A percentile compares a stretch with the other conserved stretches of the same genome.
These are phyloP conservation scores for Xanthia icteritia DNA, from an alignment of 2,888 invertebrate genomes.

Conservation along the genomic window DNA sequence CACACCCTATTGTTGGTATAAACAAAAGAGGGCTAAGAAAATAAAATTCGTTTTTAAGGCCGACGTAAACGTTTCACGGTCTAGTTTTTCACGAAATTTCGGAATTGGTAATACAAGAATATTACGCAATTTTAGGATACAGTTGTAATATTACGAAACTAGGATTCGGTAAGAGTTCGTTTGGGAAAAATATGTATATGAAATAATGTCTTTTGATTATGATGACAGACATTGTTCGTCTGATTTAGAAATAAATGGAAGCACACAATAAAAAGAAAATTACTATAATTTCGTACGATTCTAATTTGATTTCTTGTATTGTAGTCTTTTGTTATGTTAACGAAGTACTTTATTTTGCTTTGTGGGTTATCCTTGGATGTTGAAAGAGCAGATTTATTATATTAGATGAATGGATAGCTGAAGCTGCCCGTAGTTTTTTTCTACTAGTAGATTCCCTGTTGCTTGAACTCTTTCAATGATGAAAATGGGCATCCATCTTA, in stretches of 20 bases:
- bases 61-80: conserved; percentile 54
- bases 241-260: conserved; percentile 57
- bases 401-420: not conserved
- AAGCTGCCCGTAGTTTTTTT: not conserved
- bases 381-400: conserved; percentile 14
- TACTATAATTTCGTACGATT: conserved; percentile 49
- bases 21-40: conserved; percentile 59
- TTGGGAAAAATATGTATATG: conserved; percentile 1
- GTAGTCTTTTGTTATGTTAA: conserved; percentile 54
- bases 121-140: conserved; percentile 27
- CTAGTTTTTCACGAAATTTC: conserved; percentile 54
- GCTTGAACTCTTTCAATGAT: not conserved
- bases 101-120: not conserved
- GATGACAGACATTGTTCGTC: conserved; percentile 45
- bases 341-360: conserved; percentile 42
- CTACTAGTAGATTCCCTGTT: not conserved
- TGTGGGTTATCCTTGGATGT: conserved; percentile 23
- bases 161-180: conserved; percentile 34
- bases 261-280: conserved; percentile 45
- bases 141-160: conserved; percentile 29
- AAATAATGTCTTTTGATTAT: conserved; percentile 48
- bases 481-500: not conserved
- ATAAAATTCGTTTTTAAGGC: conserved; percentile 60
- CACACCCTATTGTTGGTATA: conserved; percentile 60
- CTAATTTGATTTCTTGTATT: conserved; percentile 55